Evolutionary conservation across 1,140 invertebrate genomes (phyloP).

Genomic region (Nylanderia fulva): DNA sequence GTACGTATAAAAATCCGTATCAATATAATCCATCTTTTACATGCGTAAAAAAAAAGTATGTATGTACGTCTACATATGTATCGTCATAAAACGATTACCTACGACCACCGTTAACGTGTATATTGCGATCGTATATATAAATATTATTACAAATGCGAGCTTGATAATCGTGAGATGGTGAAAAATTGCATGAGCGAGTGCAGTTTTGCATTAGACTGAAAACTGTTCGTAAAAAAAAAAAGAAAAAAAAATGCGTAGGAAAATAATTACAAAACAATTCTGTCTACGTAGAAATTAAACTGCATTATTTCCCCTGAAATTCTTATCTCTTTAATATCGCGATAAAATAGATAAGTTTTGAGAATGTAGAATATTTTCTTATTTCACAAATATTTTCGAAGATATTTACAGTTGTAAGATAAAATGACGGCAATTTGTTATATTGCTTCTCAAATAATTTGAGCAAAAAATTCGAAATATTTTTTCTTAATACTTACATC

Average conservation of each 20-base stretch:
- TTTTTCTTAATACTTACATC: neutral
- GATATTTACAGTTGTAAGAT: neutral
- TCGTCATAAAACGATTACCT: constrained; percentile 37
- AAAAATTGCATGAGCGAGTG: constrained; percentile 21
- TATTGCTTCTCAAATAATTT: neutral
- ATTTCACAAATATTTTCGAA: neutral
- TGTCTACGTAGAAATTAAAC: neutral
- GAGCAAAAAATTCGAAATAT: neutral
- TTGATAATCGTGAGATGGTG: constrained; percentile 15
- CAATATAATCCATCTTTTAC: constrained; percentile 59
- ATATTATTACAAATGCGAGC: neutral
- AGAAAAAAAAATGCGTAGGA: neutral
- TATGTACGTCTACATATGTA: constrained; percentile 39
- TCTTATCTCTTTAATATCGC: constrained; percentile 4
- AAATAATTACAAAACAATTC: neutral
- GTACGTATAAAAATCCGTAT: constrained; percentile 53
- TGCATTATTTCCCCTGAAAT: neutral
- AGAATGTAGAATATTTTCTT: neutral
- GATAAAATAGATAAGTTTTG: neutral
- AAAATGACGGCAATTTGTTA: neutral
- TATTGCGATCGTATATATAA: constrained; percentile 31
- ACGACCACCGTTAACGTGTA: constrained; percentile 13
- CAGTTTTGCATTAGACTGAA: constrained; percentile 12
- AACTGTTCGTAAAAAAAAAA: neutral
- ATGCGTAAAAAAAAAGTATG: constrained; percentile 40